Evolutionary conservation across 2,113 vertebrate species (phyloP), one percentile per base, ranked within the genome.

Genomic region (Stigmatopora argus): DNA sequence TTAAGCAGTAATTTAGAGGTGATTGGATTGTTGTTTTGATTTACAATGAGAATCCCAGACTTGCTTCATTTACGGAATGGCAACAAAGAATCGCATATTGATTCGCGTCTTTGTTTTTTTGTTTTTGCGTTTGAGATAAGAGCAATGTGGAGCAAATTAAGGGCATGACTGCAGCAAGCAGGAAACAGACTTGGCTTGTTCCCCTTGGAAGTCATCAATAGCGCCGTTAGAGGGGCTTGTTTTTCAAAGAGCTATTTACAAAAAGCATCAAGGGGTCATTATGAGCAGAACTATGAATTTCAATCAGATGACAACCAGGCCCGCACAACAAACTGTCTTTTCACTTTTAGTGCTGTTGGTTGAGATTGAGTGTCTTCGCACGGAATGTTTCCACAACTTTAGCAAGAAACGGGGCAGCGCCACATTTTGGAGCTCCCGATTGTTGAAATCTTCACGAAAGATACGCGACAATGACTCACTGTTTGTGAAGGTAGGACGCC

Each of bases 51-150:
- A 71, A 60, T 45, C 70, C 68, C 70, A 87, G 80, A 69, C 65
- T 41, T 26, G 75, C 88, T 86, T 79, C 84, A 88, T 87, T 75
- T 72, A 70, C 75, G 63, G 72, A 84, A 82, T 86, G 85, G 82
- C 79, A 86, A 87, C 86, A 88, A 86, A 86, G 83, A 80, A 84
- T 87, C 78, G 79, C 79, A 74, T 83, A 87, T 89, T 79, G 88
- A 90, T 86, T 69, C 12, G 47, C 67, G 70, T 75, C 18, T 21
- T 21, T 52, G n/a, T 51, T 51, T 8, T 19, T 52, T 59, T 18
- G 73, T 83, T 83, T 87, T 78, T 80, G 76, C 7, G 62, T 81
- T 82, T 87, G 72, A 86, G 83, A 88, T 77, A 83, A 53, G 73
- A 84, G 81, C 78, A 73, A 78, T 71, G 78, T 79, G 57, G 69